Base-by-base conservation (phyloP, 1,140 invertebrate species). In the Zaprionus ghesquierei region DNA sequence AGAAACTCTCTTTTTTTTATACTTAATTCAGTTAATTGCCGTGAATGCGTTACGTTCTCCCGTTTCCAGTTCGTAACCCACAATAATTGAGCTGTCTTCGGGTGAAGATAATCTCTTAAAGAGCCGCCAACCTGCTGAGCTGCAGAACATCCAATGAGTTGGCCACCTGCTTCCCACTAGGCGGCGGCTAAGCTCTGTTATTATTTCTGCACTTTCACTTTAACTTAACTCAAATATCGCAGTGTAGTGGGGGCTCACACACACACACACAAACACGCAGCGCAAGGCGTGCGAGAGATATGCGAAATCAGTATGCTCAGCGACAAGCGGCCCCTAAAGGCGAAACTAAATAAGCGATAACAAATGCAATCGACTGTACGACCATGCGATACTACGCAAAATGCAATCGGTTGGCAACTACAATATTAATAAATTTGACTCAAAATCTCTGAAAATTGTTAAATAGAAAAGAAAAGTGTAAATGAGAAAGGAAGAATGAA, bases 131-230 rank as follows among this genome's bases (percentile, higher is more conserved):
- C n/a, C n/a, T n/a, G 10, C 27, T 59, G n/a, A 33, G 46, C 56
- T 59, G n/a, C 44, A 46, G 15, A 33, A 49, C 5, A 18, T 50
- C 18, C 18, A 4, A 33, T 3, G 15, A 46, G 27, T 49, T 9
- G 29, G 31, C 20, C 31, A 56, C 44, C 59, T 61, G 25, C 29
- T 33, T 23, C 55, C 35, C 23, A 41, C 35, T 41, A 41, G 35
- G 35, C 35, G 41, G 15, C 41, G 41, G 18, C 23, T n/a, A 13
- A 23, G 20, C 41, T 44, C 44, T 22, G 18, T 60, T 77, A 61
- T 58, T 69, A 69, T 66, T 70, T 75, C 66, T 69, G 54, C 80
- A 77, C 82, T 90, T 90, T 90, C 86, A 90, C 86, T 66, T 66
- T 86, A 80, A 76, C 56, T 79, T 81, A 75, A 20, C 72, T 80